These are phyloP conservation scores for Oriolus oriolus DNA, from an alignment of 2,113 vertebrate species.

Conservation along the genomic window DNA sequence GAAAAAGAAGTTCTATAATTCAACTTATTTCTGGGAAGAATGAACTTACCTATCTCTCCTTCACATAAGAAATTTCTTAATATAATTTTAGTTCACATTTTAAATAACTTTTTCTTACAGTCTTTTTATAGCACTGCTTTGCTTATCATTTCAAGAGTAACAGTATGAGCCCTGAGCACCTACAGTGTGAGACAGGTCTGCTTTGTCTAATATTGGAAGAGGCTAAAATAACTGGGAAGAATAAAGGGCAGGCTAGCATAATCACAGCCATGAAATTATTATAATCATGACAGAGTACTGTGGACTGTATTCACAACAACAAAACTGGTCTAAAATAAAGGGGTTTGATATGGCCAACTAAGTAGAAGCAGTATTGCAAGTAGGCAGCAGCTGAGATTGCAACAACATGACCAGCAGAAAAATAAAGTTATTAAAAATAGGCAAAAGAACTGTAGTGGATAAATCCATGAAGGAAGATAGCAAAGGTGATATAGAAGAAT, in stretches of 20 bases:
- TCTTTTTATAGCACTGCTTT: conserved; percentile 1
- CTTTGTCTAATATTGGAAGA: not conserved
- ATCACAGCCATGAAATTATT: not conserved
- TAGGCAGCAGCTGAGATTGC: not conserved
- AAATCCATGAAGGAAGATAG: not conserved
- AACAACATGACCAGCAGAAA: not conserved
- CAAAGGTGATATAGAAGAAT: not conserved
- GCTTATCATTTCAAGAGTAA: not conserved
- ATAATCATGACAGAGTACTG: not conserved
- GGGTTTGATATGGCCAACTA: not conserved
- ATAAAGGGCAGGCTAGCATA: not conserved
- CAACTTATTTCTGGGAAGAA: not conserved
- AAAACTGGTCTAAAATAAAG: not conserved
- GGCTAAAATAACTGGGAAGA: not conserved
- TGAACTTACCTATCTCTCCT: not conserved
- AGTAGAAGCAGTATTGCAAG: not conserved
- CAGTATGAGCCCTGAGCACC: not conserved
- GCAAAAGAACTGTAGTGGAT: not conserved
- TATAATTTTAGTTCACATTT: not conserved
- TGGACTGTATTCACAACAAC: not conserved
- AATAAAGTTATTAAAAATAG: not conserved
- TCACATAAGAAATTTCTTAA: not conserved
- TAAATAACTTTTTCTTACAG: not conserved
- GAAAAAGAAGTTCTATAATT: not conserved
- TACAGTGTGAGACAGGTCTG: not conserved